Evolutionary conservation across 2,888 invertebrate genomes (phyloP).

Genomic region (Andrena haemorrhoa): DNA sequence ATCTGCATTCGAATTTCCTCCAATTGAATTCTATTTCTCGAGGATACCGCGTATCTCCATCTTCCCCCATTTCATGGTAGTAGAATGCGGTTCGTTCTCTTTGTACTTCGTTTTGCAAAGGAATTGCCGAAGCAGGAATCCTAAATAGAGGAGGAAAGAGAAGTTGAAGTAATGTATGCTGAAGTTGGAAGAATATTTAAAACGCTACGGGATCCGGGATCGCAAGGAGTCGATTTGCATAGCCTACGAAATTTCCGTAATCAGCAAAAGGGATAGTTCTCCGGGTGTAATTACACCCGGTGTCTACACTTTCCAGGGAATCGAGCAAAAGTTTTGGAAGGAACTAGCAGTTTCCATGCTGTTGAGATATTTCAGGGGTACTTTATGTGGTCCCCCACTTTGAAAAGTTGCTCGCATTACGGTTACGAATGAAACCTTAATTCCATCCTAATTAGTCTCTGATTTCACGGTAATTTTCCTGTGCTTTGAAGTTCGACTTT

Average conservation of each 20-base stretch:
- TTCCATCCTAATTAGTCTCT: not conserved
- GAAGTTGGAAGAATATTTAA: slow-evolving; percentile 6
- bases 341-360: not conserved
- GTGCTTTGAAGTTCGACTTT: not conserved
- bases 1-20: not conserved
- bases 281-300: not conserved
- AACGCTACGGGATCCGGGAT: slow-evolving; percentile 16
- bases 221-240: slow-evolving; percentile 11
- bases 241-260: slow-evolving; percentile 9
- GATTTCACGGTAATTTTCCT: slow-evolving; percentile 5
- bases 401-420: not conserved
- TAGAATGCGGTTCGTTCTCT: not conserved
- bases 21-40: not conserved
- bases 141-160: not conserved
- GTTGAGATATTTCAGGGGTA: not conserved
- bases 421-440: not conserved
- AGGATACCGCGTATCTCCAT: not conserved
- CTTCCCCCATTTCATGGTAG: not conserved
- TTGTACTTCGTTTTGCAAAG: not conserved
- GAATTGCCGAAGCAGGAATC: slow-evolving; percentile 5
- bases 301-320: not conserved
- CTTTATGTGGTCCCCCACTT: not conserved
- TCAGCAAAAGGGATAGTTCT: not conserved
- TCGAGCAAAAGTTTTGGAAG: not conserved
- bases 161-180: not conserved